Percentiles rank a stretch among this genome's conserved stretches.
phyloP scores from a whole-genome alignment of 2,113 vertebrate species.

The Cnemophilus loriae region DNA sequence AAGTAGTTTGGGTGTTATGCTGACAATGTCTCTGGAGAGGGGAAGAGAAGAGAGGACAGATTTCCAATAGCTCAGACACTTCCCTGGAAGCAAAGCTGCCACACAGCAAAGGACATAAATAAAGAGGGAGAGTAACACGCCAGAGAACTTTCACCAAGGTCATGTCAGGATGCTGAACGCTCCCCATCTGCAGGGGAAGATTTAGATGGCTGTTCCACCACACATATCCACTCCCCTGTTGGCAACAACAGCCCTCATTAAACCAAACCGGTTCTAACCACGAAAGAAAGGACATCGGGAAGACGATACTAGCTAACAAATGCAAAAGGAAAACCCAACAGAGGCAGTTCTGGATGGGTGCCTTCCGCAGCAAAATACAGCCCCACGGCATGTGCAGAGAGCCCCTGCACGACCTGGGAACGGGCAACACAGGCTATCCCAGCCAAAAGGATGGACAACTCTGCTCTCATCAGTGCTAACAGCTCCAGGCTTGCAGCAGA shows the following conservation, averaged over 20 bases:
- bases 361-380: background rate
- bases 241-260: conserved; percentile 6
- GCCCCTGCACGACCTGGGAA: fast-evolving
- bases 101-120: conserved; percentile 28
- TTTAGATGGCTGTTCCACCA: background rate
- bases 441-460: background rate
- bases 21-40: conserved; percentile 24
- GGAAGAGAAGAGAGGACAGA: conserved; percentile 42
- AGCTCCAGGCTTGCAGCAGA: background rate
- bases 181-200: conserved; percentile 20
- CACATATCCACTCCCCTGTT: background rate
- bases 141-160: conserved; percentile 41
- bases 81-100: conserved; percentile 39
- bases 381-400: background rate
- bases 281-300: background rate
- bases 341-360: background rate
- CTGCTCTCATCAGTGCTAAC: background rate
- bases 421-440: background rate
- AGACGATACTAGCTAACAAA: background rate
- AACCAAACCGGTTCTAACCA: background rate
- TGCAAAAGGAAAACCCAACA: background rate
- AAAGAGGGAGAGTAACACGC: background rate
- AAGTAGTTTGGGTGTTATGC: conserved; percentile 6
- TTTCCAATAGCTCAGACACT: conserved; percentile 31
- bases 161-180: conserved; percentile 30